Evolutionary conservation across 2,797 vertebrate genomes (phyloP).

Genomic region (Syndactyla subalaris): DNA sequence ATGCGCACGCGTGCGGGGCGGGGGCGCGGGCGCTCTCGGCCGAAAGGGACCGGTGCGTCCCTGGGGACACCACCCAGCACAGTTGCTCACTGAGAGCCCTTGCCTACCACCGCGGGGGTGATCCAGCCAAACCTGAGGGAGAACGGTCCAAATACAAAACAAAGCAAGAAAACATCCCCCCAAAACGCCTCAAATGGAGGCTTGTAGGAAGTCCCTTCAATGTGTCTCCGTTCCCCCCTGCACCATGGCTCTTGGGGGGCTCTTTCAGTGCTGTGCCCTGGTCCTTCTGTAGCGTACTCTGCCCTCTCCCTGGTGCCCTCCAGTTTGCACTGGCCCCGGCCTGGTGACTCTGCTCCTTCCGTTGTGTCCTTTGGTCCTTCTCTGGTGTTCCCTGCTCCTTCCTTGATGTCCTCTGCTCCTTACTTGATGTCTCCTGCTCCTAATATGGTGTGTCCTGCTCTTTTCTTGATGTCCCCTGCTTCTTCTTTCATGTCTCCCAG

Average conservation of each 20-base stretch:
- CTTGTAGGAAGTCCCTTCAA: neutral
- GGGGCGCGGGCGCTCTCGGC: neutral
- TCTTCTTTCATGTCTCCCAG: neutral
- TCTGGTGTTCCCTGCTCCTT: too few species aligned
- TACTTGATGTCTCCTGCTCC: neutral
- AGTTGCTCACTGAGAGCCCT: neutral
- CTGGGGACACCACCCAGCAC: neutral
- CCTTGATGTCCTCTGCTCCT: neutral
- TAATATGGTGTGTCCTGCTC: neutral
- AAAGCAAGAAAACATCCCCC: neutral
- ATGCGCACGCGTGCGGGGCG: constrained; percentile 49
- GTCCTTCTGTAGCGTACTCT: neutral
- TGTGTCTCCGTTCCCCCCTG: neutral
- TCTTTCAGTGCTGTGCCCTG: neutral
- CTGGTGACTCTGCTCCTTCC: neutral
- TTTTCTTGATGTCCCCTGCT: neutral
- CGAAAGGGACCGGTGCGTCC: neutral
- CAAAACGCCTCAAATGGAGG: neutral
- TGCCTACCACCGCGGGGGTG: neutral
- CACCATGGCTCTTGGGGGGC: neutral
- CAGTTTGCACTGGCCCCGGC: neutral
- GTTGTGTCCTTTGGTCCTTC: neutral
- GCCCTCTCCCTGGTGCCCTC: neutral
- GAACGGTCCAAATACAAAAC: neutral
- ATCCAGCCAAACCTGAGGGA: neutral